Evolutionary conservation across 2,113 vertebrate genomes (phyloP).

Genomic region (cat (Felis catus)): DNA sequence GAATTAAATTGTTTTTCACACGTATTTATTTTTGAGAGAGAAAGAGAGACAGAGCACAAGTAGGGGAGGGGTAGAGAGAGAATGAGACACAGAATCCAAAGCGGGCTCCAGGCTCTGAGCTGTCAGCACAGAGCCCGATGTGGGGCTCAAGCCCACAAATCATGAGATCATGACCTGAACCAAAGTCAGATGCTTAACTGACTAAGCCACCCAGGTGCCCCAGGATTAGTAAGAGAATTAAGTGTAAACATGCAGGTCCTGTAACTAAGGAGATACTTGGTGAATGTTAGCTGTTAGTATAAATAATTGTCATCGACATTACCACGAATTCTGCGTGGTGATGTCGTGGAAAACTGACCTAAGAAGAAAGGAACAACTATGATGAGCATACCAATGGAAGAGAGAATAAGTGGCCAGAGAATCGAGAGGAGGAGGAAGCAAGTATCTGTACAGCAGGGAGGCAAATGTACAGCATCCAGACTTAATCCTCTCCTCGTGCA

Average conservation of each 20-base stretch:
- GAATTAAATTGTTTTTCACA: too few species aligned
- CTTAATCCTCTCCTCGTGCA: background rate
- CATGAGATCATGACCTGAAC: too few species aligned
- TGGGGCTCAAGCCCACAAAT: fast-evolving
- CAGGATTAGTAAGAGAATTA: background rate
- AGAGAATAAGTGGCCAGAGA: background rate
- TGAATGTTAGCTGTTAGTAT: background rate
- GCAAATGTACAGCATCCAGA: background rate
- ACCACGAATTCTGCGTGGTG: background rate
- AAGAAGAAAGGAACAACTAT: background rate
- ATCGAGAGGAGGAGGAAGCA: background rate
- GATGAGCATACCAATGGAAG: background rate
- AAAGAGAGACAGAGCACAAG: too few species aligned
- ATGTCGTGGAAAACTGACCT: background rate
- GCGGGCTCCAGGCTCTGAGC: too few species aligned
- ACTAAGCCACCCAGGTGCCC: too few species aligned
- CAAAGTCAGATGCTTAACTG: too few species aligned
- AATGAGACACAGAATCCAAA: too few species aligned
- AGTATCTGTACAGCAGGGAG: fast-evolving
- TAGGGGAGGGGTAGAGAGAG: too few species aligned
- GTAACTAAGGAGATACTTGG: background rate
- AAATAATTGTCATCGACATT: background rate
- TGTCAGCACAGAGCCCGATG: too few species aligned
- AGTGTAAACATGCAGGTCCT: background rate
- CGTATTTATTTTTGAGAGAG: too few species aligned